Evolutionary conservation across 2,888 invertebrate species (phyloP).

Genomic region (Chrysolina americana): DNA sequence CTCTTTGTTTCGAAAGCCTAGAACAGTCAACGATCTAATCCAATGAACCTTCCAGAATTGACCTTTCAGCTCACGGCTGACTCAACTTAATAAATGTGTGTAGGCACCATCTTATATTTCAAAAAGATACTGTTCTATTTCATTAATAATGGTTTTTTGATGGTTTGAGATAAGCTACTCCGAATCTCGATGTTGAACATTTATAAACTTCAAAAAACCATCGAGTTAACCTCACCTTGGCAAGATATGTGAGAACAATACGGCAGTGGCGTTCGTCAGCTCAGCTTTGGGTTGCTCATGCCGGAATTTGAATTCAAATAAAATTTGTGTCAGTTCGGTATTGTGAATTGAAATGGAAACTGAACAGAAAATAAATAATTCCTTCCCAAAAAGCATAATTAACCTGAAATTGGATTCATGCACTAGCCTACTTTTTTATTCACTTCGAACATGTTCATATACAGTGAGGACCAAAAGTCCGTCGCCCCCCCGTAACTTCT

Average conservation of each 20-base stretch:
- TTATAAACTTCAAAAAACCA: constrained; percentile 34
- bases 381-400: too few species aligned
- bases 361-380: too few species aligned
- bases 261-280: constrained; percentile 7
- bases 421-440: too few species aligned
- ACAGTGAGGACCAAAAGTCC: too few species aligned
- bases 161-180: constrained; percentile 31
- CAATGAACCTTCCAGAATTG: constrained; percentile 6
- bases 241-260: constrained; percentile 20
- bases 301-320: too few species aligned
- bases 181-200: constrained; percentile 32
- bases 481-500: too few species aligned
- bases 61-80: constrained; percentile 11
- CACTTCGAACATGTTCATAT: too few species aligned
- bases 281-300: background rate
- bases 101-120: constrained; percentile 21
- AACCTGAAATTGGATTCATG: too few species aligned
- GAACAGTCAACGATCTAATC: background rate
- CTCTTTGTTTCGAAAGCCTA: background rate
- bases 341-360: too few species aligned
- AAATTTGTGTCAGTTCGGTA: too few species aligned
- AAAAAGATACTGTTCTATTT: constrained; percentile 26
- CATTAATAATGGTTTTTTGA: constrained; percentile 31
- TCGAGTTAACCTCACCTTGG: constrained; percentile 22
- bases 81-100: constrained; percentile 23